Conservation (phyloP, 2,797 vertebrate genomes). For the Thamnophis elegans region DNA sequence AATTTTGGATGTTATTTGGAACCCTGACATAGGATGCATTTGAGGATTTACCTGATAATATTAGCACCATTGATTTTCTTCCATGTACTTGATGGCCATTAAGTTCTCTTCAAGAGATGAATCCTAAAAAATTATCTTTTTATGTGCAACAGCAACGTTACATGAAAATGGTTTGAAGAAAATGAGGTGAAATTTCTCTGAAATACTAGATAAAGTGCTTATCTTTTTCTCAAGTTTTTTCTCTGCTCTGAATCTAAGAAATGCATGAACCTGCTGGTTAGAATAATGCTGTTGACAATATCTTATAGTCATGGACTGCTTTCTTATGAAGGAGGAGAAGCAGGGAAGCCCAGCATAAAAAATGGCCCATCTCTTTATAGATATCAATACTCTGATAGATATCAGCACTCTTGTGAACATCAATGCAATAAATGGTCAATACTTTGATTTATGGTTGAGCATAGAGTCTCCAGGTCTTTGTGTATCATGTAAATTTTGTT, state of each 20-base stretch:
- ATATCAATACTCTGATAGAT: not conserved
- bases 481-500: not conserved
- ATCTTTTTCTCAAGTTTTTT: not conserved
- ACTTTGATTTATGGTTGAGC: not conserved
- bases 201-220: not conserved
- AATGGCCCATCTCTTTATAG: not conserved
- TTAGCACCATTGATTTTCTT: not conserved
- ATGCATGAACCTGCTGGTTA: not conserved
- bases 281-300: not conserved
- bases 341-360: not conserved
- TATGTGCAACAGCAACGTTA: not conserved
- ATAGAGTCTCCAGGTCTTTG: not conserved
- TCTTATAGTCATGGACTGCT: not conserved
- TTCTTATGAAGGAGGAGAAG: not conserved
- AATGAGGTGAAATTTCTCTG: not conserved
- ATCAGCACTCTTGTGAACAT: not conserved
- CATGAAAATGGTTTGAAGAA: not conserved
- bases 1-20: too few relatives aligned
- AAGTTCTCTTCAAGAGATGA: not conserved
- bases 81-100: not conserved
- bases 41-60: not conserved
- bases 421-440: not conserved
- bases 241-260: not conserved
- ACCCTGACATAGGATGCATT: too few relatives aligned
- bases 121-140: not conserved